Conservation (phyloP, 1,140 invertebrate species). For the Saccostrea cuccullata region DNA sequence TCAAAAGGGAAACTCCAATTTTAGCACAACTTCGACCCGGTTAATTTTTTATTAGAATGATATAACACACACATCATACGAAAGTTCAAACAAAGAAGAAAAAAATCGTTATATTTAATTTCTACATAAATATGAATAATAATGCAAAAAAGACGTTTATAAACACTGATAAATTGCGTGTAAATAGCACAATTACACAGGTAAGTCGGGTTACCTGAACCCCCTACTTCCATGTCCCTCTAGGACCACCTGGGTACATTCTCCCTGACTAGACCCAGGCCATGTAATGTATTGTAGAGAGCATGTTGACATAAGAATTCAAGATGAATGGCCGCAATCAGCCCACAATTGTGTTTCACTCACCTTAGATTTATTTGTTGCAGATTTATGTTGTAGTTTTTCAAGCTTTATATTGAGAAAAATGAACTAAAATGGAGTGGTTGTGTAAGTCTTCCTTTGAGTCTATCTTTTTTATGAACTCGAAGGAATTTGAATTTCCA, state of each 20-base stretch:
- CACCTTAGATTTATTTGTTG: background rate
- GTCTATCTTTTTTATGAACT: conserved; percentile 18
- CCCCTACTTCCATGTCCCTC: too few relatives aligned
- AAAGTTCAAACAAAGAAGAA: too few relatives aligned
- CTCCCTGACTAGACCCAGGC: background rate
- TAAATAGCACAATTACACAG: too few relatives aligned
- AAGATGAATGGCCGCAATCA: background rate
- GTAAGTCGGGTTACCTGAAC: too few relatives aligned
- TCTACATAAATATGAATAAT: too few relatives aligned
- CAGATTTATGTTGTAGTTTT: conserved; percentile 2
- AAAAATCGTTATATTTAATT: too few relatives aligned
- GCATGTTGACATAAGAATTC: conserved; percentile 2
- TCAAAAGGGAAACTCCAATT: too few relatives aligned
- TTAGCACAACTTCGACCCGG: too few relatives aligned
- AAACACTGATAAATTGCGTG: too few relatives aligned
- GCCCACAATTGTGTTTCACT: background rate
- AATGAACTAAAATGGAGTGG: background rate
- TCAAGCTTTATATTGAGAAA: background rate
- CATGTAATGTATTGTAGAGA: background rate
- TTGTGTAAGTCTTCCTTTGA: background rate
- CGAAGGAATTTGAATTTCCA: background rate
- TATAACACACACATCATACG: too few relatives aligned
- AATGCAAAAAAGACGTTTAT: too few relatives aligned
- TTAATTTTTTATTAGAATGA: too few relatives aligned
- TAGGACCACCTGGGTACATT: background rate